Evolutionary conservation across 2,797 vertebrate genomes (phyloP).

Genomic region (Percopsis omiscomaycus): DNA sequence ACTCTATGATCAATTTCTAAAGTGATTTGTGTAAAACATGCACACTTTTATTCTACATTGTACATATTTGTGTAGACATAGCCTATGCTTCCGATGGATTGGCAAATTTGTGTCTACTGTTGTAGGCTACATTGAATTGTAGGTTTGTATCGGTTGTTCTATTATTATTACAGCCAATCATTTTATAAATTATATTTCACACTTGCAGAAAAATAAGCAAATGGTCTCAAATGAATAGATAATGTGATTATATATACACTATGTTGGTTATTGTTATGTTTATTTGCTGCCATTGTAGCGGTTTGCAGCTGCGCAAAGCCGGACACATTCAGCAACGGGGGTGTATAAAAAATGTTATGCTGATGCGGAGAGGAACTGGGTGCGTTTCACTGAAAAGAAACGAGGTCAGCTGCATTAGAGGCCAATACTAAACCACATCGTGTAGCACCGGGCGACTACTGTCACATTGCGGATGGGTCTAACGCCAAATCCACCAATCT

Average conservation of each 20-base stretch:
- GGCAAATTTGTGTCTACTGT: neutral
- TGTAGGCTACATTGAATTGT: neutral
- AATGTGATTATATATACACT: conserved; percentile 15
- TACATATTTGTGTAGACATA: too few relatives aligned
- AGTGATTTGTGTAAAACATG: neutral
- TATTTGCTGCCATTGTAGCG: neutral
- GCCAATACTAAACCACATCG: conserved; percentile 21
- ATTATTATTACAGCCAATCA: too few relatives aligned
- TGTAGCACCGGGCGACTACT: conserved; percentile 24
- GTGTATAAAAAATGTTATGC: conserved; percentile 24
- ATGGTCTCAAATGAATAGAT: neutral
- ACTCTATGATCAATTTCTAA: neutral
- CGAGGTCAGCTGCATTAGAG: conserved; percentile 38
- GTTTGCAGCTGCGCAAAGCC: conserved; percentile 54
- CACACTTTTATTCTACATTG: too few relatives aligned
- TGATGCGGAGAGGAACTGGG: conserved; percentile 28
- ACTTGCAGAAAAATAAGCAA: too few relatives aligned
- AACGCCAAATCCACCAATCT: conserved; percentile 20
- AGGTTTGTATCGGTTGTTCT: neutral
- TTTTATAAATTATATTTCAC: too few relatives aligned
- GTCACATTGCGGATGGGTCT: conserved; percentile 37
- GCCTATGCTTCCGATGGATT: too few relatives aligned
- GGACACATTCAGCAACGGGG: conserved; percentile 30
- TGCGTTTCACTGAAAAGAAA: conserved; percentile 26
- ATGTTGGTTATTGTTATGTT: conserved; percentile 17